Evolutionary conservation across 2,888 invertebrate species (phyloP).

Genomic region (Carabus problematicus): DNA sequence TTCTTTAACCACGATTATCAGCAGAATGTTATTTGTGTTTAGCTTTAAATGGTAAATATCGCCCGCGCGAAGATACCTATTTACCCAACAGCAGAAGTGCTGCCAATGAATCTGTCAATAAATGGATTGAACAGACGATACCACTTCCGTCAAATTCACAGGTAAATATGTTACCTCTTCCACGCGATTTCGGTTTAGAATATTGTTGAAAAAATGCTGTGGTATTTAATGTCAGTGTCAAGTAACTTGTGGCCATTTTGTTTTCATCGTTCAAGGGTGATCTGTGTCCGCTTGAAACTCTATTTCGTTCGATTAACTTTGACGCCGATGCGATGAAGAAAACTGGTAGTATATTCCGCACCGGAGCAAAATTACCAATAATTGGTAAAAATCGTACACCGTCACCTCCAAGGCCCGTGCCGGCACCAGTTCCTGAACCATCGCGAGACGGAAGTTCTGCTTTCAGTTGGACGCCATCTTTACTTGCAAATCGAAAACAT

Average conservation of each 20-base stretch:
- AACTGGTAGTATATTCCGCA: background rate
- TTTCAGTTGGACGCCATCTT: constrained; percentile 44
- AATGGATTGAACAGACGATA: constrained; percentile 21
- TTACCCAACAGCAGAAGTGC: background rate
- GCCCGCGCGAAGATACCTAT: background rate
- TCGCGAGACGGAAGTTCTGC: constrained; percentile 22
- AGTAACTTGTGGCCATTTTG: too few species aligned
- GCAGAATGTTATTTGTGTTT: background rate
- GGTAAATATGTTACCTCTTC: constrained; percentile 5
- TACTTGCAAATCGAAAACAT: constrained; percentile 31
- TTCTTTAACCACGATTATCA: background rate
- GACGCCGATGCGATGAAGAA: constrained; percentile 11
- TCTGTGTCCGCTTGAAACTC: constrained; percentile 35
- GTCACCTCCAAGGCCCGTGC: constrained; percentile 37
- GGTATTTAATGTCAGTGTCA: background rate
- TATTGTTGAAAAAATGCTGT: too few species aligned
- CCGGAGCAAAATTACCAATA: constrained; percentile 17
- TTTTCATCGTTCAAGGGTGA: constrained; percentile 23
- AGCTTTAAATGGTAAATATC: constrained; percentile 20
- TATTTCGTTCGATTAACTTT: constrained; percentile 39
- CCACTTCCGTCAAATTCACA: constrained; percentile 22
- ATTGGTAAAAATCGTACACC: constrained; percentile 25
- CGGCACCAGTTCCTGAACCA: constrained; percentile 33
- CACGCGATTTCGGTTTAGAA: too few species aligned
- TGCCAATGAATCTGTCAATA: constrained; percentile 8